phyloP scores from a whole-genome alignment of 2,113 vertebrate species.

The Gallinago jamesoni region DNA sequence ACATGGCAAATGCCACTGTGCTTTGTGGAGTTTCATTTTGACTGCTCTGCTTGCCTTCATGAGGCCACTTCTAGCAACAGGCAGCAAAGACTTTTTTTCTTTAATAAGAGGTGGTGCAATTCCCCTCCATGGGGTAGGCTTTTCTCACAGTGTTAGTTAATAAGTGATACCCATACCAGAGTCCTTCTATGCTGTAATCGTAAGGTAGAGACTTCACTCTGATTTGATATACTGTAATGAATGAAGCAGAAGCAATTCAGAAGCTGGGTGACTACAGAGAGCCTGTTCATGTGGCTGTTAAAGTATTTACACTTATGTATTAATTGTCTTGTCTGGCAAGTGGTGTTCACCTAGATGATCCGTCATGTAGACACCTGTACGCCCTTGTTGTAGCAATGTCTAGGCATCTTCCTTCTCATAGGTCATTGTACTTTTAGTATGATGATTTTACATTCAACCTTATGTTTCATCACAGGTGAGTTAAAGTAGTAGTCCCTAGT shows the following conservation, averaged over 20 bases:
- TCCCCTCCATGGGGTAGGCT: neutral
- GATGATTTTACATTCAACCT: neutral
- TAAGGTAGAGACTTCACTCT: neutral
- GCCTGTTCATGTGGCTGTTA: neutral
- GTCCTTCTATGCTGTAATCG: neutral
- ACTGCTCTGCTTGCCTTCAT: neutral
- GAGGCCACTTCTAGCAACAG: neutral
- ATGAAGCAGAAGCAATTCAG: neutral
- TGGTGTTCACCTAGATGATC: neutral
- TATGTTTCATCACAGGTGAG: neutral
- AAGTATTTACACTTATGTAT: neutral
- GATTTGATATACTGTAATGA: neutral
- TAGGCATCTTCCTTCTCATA: neutral
- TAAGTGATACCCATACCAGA: neutral
- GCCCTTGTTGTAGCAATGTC: neutral
- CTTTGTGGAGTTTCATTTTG: neutral
- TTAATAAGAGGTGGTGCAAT: neutral
- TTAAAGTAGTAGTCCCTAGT: neutral
- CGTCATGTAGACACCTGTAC: neutral
- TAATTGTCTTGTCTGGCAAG: neutral
- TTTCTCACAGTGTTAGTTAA: neutral
- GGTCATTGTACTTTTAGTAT: neutral
- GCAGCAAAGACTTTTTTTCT: neutral
- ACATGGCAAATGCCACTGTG: neutral
- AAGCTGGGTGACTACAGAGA: neutral